These are phyloP conservation scores for Rhagophthalmus giganteus DNA, from an alignment of 2,888 invertebrate genomes.

Conservation along the genomic window DNA sequence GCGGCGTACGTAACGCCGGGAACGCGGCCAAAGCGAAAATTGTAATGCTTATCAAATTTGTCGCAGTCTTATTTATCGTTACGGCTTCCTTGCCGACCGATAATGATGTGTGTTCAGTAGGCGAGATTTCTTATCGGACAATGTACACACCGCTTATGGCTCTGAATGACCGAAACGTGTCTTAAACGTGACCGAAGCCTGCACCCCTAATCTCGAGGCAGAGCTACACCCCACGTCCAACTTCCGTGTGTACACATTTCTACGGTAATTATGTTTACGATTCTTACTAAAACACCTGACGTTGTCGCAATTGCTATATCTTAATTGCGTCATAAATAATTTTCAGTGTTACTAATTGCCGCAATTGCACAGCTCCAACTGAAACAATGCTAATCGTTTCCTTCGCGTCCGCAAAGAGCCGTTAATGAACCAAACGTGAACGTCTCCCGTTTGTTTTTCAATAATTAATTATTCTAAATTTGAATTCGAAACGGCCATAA, in stretches of 20 bases:
- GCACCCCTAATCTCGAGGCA: slow-evolving; percentile 25
- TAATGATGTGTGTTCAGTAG: slow-evolving; percentile 42
- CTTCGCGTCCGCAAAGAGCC: no score
- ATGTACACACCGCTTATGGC: slow-evolving; percentile 38
- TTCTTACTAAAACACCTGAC: slow-evolving; percentile 28
- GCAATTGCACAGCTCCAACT: background rate
- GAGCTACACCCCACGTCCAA: slow-evolving; percentile 21
- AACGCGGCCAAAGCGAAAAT: slow-evolving; percentile 44
- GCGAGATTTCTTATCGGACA: slow-evolving; percentile 40
- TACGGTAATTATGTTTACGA: slow-evolving; percentile 35
- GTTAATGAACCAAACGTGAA: no score
- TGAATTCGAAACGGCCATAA: no score
- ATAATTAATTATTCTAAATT: no score
- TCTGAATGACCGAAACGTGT: slow-evolving; percentile 44
- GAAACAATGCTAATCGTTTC: no score
- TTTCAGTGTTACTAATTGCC: slow-evolving; percentile 20
- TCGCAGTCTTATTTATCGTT: slow-evolving; percentile 40
- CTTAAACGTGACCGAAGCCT: slow-evolving; percentile 29
- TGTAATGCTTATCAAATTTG: slow-evolving; percentile 44
- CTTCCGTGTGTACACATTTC: slow-evolving; percentile 30
- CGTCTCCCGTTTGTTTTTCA: no score
- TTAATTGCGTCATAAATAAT: slow-evolving; percentile 28
- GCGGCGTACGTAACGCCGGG: slow-evolving; percentile 35
- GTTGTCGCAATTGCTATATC: slow-evolving; percentile 23
- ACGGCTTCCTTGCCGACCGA: slow-evolving; percentile 32